Evolutionary conservation across 2,888 invertebrate species (phyloP).

Genomic region (Altica lythri): DNA sequence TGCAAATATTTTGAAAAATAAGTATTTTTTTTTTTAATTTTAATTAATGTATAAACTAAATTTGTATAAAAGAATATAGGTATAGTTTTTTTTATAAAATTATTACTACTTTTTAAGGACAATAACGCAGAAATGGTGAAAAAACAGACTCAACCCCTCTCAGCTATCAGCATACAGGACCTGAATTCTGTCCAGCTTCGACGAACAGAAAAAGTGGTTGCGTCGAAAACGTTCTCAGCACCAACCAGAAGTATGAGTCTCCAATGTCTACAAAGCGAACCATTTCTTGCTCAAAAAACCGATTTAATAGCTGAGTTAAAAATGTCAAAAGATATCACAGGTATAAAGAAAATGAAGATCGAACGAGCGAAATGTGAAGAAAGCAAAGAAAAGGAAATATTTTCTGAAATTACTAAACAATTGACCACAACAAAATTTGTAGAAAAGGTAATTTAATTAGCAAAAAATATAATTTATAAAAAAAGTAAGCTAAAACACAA

Average conservation of each 20-base stretch:
- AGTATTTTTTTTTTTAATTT: too few relatives aligned
- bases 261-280: slow-evolving; percentile 72
- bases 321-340: slow-evolving; percentile 89
- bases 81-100: background rate
- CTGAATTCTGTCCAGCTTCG: slow-evolving; percentile 81
- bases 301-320: slow-evolving; percentile 92
- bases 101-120: slow-evolving; percentile 10
- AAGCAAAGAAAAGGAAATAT: slow-evolving; percentile 79
- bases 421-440: slow-evolving; percentile 87
- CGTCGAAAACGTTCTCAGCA: slow-evolving; percentile 84
- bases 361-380: slow-evolving; percentile 86
- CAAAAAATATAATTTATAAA: background rate
- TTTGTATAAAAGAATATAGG: too few relatives aligned
- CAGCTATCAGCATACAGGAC: slow-evolving; percentile 86
- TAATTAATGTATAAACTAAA: too few relatives aligned
- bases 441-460: slow-evolving; percentile 82
- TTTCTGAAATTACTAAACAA: slow-evolving; percentile 81
- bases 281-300: slow-evolving; percentile 76
- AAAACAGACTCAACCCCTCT: slow-evolving; percentile 75
- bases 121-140: slow-evolving; percentile 49
- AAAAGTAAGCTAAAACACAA: too few relatives aligned
- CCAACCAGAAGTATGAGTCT: slow-evolving; percentile 75
- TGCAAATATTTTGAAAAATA: too few relatives aligned
- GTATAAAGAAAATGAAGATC: slow-evolving; percentile 91
- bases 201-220: slow-evolving; percentile 74